These are phyloP conservation scores for Tridacna crocea DNA, from an alignment of 2,888 invertebrate genomes.

Conservation along the genomic window DNA sequence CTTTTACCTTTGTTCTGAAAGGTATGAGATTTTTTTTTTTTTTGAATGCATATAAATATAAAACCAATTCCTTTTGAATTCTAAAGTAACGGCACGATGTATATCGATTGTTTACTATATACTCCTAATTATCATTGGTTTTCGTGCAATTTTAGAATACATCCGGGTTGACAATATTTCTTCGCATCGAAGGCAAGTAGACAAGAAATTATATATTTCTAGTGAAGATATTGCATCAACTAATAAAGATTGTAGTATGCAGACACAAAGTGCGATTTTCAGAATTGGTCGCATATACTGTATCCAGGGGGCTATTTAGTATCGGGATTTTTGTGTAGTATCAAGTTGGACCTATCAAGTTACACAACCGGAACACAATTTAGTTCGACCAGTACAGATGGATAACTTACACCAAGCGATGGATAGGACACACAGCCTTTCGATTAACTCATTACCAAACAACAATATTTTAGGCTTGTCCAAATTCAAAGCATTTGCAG, in stretches of 20 bases:
- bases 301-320: background rate
- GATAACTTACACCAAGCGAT: background rate
- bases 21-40: background rate
- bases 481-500: too few species aligned
- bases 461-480: too few species aligned
- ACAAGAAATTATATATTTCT: background rate
- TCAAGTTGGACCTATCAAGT: too few species aligned
- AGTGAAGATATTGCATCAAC: background rate
- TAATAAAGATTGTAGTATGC: background rate
- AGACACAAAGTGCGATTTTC: background rate
- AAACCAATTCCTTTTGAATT: too few species aligned
- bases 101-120: too few species aligned
- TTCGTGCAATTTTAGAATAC: constrained; percentile 1
- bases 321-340: too few species aligned
- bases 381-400: background rate
- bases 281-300: background rate
- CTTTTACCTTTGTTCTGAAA: background rate
- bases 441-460: too few species aligned
- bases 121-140: too few species aligned
- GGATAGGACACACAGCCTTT: background rate
- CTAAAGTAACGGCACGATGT: too few species aligned
- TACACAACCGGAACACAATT: too few species aligned
- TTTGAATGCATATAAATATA: background rate
- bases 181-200: background rate
- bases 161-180: constrained; percentile 4